phyloP scores from a whole-genome alignment of 1,140 invertebrate genomes.

The Acromyrmex charruanus region DNA sequence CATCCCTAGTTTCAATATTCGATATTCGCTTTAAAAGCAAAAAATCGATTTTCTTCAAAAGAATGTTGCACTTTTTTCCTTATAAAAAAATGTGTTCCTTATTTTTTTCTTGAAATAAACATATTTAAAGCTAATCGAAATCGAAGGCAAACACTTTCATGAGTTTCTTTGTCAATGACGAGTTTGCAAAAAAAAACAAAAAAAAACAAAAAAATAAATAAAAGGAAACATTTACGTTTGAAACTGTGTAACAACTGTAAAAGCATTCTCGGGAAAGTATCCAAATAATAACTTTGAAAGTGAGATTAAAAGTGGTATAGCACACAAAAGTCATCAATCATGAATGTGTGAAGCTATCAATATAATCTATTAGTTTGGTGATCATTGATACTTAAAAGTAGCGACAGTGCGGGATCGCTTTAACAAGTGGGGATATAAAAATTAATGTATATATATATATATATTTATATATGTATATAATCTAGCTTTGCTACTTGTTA shows the following conservation, averaged over 20 bases:
- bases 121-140: too few species aligned
- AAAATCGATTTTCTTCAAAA: too few species aligned
- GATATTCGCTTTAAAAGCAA: too few species aligned
- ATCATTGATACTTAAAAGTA: conserved; percentile 70
- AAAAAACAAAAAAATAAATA: conserved; percentile 7
- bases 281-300: conserved; percentile 42
- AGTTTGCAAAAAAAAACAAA: not conserved
- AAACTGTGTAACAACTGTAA: not conserved
- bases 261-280: not conserved
- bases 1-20: too few species aligned
- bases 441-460: conserved; percentile 78
- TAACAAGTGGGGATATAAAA: conserved; percentile 83
- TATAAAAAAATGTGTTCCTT: too few species aligned
- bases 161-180: not conserved
- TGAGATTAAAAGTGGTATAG: conserved; percentile 2
- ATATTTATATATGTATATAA: conserved; percentile 75
- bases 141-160: too few species aligned
- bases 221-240: not conserved
- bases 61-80: too few species aligned
- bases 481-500: conserved; percentile 81
- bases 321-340: conserved; percentile 29
- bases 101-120: too few species aligned
- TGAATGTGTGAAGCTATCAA: conserved; percentile 46
- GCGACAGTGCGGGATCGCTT: conserved; percentile 67
- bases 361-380: conserved; percentile 59